Percentiles rank a stretch among this genome's conserved stretches.
Evolutionary conservation across 1,140 invertebrate genomes (phyloP).

Genomic region (Samia ricini): DNA sequence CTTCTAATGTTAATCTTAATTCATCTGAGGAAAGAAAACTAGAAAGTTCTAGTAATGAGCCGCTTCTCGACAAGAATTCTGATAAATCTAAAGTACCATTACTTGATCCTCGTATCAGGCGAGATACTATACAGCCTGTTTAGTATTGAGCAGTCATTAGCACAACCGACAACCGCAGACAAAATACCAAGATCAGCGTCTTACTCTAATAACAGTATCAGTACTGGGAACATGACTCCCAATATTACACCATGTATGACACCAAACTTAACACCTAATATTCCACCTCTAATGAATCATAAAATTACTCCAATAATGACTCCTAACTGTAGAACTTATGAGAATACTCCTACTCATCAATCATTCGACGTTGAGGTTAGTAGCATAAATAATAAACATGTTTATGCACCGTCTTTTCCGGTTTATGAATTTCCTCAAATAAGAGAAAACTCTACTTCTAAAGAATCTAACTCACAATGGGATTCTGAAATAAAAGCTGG

Average conservation of each 20-base stretch:
- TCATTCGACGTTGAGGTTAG: slow-evolving; percentile 41
- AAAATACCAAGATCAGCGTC: neutral
- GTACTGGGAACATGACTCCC: slow-evolving; percentile 14
- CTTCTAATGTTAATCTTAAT: neutral
- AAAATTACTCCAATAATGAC: slow-evolving; percentile 29
- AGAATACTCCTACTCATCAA: slow-evolving; percentile 46
- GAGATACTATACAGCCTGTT: slow-evolving; percentile 24
- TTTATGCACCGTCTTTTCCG: slow-evolving; percentile 51
- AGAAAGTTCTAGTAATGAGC: neutral
- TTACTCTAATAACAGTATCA: neutral
- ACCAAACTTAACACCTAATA: slow-evolving; percentile 20
- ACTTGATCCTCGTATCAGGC: slow-evolving; percentile 42
- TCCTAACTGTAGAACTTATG: slow-evolving; percentile 37
- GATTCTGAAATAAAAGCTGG: neutral
- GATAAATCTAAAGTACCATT: slow-evolving; percentile 24
- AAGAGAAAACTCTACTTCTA: slow-evolving; percentile 22
- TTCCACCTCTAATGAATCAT: slow-evolving; percentile 10
- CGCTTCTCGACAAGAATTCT: slow-evolving; percentile 9
- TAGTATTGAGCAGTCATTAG: neutral
- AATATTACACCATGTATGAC: slow-evolving; percentile 17
- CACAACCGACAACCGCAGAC: neutral
- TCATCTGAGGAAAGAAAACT: neutral
- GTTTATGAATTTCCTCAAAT: slow-evolving; percentile 28
- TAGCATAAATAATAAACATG: slow-evolving; percentile 39
- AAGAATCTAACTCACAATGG: slow-evolving; percentile 7